Base-by-base conservation (phyloP, 2,113 vertebrate genomes). In the Chaetodon auriga region DNA sequence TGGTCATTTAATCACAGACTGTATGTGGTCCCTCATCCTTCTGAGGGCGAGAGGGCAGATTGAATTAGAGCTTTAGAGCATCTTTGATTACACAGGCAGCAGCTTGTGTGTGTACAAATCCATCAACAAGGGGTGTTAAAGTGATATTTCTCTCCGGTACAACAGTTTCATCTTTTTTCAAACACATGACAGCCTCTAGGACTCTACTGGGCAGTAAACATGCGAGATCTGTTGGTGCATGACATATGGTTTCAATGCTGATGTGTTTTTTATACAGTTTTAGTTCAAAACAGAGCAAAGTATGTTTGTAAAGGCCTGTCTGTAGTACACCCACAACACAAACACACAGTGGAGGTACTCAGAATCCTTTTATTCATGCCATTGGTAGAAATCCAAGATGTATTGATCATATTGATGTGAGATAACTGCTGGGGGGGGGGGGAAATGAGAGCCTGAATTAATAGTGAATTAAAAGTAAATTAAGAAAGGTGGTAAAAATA, bases 51-150 rank as follows among this genome's bases (percentile, higher is more conserved):
- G 84, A 86, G 75, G 86, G 75, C 84, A 75, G 78, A 71, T 46
- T 78, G 69, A 82, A 90, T 85, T 81, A 85, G 49, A 87, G 86
- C 84, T 78, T 64, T 35, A 8, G 18, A 75, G 68, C 82, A 73
- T 87, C 75, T 82, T 82, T 84, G 87, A 90, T 90, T 83, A 87
- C 86, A 83, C 85, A 65, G 75, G 81, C 77, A 76, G 82, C 82
- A 71, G 75, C 54, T 53, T 54, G 81, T 83, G 58, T 87, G 80
- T 87, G 77, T 79, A 78, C 79, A 85, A 66, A 73, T 89, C 87
- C 78, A 73, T 89, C 87, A 89, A 75, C 84, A 77, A n/a, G 30
- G 57, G 14, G 65, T 74, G 84, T 82, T 62, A 38, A 46, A 58
- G 88, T 78, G 69, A 69, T 74, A 63, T 81, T 76, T 86, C 68